Percentiles rank a stretch among this genome's conserved stretches.
Conservation (phyloP, 2,888 invertebrate species). For the Tholera decimalis region DNA sequence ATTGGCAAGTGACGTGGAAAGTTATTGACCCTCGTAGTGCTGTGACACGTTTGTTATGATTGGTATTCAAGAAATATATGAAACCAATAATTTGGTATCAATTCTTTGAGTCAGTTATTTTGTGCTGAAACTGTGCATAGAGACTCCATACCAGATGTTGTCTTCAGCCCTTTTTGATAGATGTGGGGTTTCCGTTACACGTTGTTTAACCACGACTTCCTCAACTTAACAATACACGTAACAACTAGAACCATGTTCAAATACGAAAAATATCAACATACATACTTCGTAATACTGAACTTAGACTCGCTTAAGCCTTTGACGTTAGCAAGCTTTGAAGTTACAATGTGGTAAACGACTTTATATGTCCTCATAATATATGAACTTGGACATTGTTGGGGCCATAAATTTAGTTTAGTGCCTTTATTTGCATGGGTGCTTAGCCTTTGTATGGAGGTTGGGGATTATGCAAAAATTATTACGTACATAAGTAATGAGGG, state of each 20-base stretch:
- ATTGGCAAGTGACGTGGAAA: too few species aligned
- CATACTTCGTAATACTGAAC: conserved; percentile 23
- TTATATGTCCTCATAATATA: conserved; percentile 61
- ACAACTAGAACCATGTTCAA: neutral
- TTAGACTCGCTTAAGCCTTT: conserved; percentile 36
- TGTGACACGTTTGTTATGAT: too few species aligned
- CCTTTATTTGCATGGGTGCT: conserved; percentile 60
- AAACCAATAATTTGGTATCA: too few species aligned
- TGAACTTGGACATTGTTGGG: conserved; percentile 61
- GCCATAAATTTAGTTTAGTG: conserved; percentile 63
- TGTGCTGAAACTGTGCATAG: too few species aligned
- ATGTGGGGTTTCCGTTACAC: too few species aligned
- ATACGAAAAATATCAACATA: conserved; percentile 27
- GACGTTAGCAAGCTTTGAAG: conserved; percentile 50
- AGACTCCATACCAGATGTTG: too few species aligned
- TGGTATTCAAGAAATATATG: too few species aligned
- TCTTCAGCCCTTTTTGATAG: too few species aligned
- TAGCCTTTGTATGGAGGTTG: conserved; percentile 44
- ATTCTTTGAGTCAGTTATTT: too few species aligned
- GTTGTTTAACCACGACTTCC: neutral
- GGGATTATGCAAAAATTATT: conserved; percentile 65
- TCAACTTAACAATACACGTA: conserved; percentile 1
- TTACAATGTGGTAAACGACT: conserved; percentile 61
- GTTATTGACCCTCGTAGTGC: too few species aligned
- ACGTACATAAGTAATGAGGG: conserved; percentile 24